A percentile compares a stretch with the other conserved stretches of the same genome.
These are phyloP conservation scores for Luperina testacea DNA, from an alignment of 2,888 invertebrate genomes.

Conservation along the genomic window DNA sequence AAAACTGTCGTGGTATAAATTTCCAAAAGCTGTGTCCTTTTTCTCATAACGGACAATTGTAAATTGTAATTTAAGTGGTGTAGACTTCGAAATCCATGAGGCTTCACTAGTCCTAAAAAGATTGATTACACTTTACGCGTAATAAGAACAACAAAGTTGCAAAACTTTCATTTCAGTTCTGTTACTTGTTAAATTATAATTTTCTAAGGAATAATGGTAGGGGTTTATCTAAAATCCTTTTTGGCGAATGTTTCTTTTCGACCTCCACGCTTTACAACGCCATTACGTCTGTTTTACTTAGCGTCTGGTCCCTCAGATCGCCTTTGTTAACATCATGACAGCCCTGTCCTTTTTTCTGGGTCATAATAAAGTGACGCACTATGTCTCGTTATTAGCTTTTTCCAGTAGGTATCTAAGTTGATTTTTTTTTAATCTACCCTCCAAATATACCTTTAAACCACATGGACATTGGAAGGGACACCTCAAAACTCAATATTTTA, in stretches of 20 bases:
- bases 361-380: slow-evolving; percentile 30
- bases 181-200: slow-evolving; percentile 68
- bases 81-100: background rate
- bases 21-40: no score
- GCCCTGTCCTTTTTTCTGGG: slow-evolving; percentile 7
- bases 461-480: background rate
- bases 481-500: background rate
- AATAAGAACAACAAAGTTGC: slow-evolving; percentile 59
- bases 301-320: slow-evolving; percentile 27
- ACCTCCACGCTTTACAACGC: slow-evolving; percentile 45
- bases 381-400: slow-evolving; percentile 23
- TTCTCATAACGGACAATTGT: background rate
- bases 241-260: slow-evolving; percentile 52
- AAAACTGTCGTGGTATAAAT: background rate
- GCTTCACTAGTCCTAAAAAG: slow-evolving; percentile 23
- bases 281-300: slow-evolving; percentile 47
- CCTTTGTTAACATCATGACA: slow-evolving; percentile 31
- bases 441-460: background rate
- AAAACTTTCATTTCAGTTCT: slow-evolving; percentile 62
- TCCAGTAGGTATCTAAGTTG: background rate
- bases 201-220: slow-evolving; percentile 58
- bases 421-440: background rate
- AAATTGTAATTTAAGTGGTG: background rate
- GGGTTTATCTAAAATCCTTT: slow-evolving; percentile 65
- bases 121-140: slow-evolving; percentile 55